Base-by-base conservation (phyloP, 2,888 invertebrate species). In the Pyrrhia umbra region DNA sequence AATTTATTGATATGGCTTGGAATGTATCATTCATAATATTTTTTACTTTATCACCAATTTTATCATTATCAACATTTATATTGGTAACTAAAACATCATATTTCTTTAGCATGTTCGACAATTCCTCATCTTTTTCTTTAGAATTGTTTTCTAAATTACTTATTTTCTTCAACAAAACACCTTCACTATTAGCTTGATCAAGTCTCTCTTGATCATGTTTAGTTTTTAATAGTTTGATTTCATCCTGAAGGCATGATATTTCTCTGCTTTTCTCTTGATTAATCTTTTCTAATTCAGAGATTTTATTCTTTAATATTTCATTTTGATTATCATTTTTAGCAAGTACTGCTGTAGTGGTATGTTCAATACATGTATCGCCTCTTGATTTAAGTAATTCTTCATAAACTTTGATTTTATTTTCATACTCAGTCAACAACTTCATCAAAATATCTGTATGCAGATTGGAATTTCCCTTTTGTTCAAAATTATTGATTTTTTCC, bases 11-110 rank as follows among this genome's bases (percentile, higher is more conserved):
- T 71, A 94, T 85, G 10, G 88, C 84, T 81, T 87, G 91, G 74
- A 87, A 94, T 80, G 91, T 91, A 62, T 89, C 85, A 86, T 94
- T 94, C 92, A 94, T 94, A 50, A 94, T 86, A 68, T 77, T 79
- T 83, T 94, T 94, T 8, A 91, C 68, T 79, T 83, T 88, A 40
- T 75, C 83, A 65, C 79, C 80, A 54, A 83, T 55, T 68, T 82
- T 78, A 55, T 65, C 71, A 58, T 77, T 52, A 75, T 21, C 65
- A 55, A 68, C 65, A 61, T 73, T 69, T 56, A 43, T 42, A 68
- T 62, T 76, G 64, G 72, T 18, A 25, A 58, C 20, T 18, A 58
- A 43, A 27, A 34, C 55, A 57, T 74, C 66, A 74, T 68, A 69
- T 71, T 69, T 74, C 51, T 77, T 80, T 42, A 8, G 49, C 25